Base-by-base conservation (phyloP, 2,888 invertebrate species). In the Sinotaia quadrata region DNA sequence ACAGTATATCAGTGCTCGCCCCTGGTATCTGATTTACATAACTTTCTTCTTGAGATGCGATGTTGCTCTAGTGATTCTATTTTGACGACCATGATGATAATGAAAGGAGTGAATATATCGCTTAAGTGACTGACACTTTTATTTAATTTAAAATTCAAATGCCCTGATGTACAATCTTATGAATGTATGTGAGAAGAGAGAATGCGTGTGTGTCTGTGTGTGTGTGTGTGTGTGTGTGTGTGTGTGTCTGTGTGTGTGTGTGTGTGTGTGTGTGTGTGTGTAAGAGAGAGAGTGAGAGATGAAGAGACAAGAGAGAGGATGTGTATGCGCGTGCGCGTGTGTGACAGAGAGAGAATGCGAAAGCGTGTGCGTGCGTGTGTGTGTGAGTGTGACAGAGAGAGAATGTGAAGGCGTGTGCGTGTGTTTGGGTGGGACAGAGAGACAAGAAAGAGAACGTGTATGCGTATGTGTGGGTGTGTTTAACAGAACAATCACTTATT, bases 221-320 rank as follows among this genome's bases (percentile, higher is more conserved):
- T 49, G 49, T 49, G 5, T 49, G 49, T 49, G 49, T 49, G 49
- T 49, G 49, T 49, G 49, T 49, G 49, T 49, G 18, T 49, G 49
- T 49, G 49, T 49, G 8, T 49, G 49, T 49, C 8, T 18, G 49
- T 49, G 51, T 0, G 51, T 18, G 51, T 51, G 51, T 51, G 51
- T n/a, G n/a, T n/a, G n/a, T n/a, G n/a, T n/a, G n/a, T n/a, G n/a
- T n/a, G n/a, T n/a, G n/a, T n/a, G n/a, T n/a, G n/a, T 41, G 41
- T 41, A 15, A 12, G 41, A 12, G 41, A 12, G 41, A 12, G 41
- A 12, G 15, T 41, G n/a, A n/a, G n/a, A n/a, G n/a, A n/a, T n/a
- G n/a, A n/a, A n/a, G n/a, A n/a, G n/a, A n/a, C n/a, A n/a, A n/a
- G n/a, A n/a, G n/a, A n/a, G n/a, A n/a, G n/a, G n/a, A n/a, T 27